A percentile compares a stretch with the other conserved stretches of the same genome.
Evolutionary conservation across 2,113 vertebrate genomes (phyloP).

Genomic region (Saguinus midas): DNA sequence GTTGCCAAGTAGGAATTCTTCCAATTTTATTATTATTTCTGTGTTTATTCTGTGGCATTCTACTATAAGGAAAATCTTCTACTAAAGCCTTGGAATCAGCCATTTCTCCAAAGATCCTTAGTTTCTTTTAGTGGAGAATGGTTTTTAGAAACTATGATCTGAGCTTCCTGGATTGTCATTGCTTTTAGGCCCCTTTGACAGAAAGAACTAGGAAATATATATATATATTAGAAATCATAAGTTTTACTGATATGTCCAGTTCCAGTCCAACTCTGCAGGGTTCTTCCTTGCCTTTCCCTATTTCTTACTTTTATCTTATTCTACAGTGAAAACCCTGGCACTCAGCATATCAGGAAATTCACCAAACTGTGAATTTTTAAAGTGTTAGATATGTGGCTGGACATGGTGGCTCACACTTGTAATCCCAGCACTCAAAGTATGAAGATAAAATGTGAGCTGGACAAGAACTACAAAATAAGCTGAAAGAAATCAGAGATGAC

Average conservation of each 20-base stretch:
- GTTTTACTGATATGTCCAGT: background rate
- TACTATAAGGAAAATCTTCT: background rate
- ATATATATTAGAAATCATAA: background rate
- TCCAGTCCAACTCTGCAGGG: background rate
- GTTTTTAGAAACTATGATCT: background rate
- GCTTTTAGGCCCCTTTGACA: background rate
- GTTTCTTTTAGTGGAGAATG: background rate
- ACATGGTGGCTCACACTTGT: no score
- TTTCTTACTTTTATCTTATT: background rate
- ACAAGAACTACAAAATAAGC: no score
- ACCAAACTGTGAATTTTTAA: background rate
- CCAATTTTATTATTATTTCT: background rate
- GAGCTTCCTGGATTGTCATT: background rate
- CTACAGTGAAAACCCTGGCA: background rate
- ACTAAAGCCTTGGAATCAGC: background rate
- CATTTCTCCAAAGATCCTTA: background rate
- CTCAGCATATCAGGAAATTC: background rate
- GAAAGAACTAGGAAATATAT: background rate
- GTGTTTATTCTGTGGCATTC: slow-evolving; percentile 8
- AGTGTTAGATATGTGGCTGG: background rate
- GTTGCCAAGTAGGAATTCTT: slow-evolving; percentile 19
- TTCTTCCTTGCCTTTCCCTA: background rate
- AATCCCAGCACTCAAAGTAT: background rate
- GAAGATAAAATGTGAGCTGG: background rate
- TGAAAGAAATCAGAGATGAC: no score